These are phyloP conservation scores for Temnopleurus reevesii DNA, from an alignment of 53 echinoderm and acorn worm species.

Conservation along the genomic window DNA sequence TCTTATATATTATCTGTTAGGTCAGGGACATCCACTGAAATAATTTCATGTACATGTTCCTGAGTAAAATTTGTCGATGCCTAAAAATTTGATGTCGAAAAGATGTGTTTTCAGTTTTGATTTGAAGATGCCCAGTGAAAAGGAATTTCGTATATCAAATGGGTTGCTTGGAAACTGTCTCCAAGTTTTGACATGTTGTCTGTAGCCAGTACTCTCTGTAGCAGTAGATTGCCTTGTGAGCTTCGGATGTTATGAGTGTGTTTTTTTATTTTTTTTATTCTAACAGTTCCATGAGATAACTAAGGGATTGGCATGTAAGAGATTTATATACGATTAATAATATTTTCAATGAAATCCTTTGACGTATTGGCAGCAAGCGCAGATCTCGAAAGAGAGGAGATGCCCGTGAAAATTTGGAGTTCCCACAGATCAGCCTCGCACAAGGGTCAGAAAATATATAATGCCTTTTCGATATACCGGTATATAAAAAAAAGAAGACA, in stretches of 20 bases:
- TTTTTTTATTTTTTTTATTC: neutral
- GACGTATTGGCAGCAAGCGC: conserved; percentile 18
- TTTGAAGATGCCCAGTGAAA: too few relatives aligned
- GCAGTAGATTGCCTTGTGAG: too few relatives aligned
- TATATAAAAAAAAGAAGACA: too few relatives aligned
- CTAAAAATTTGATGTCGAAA: too few relatives aligned
- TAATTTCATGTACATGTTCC: too few relatives aligned
- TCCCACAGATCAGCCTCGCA: neutral
- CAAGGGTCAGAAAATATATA: too few relatives aligned
- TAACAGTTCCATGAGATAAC: neutral
- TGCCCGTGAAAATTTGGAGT: neutral
- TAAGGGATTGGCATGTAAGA: neutral
- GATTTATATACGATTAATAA: neutral
- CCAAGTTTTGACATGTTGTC: neutral
- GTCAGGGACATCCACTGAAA: too few relatives aligned
- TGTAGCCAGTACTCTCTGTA: neutral
- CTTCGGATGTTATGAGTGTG: neutral
- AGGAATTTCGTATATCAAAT: too few relatives aligned
- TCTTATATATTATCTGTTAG: too few relatives aligned
- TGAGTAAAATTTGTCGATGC: neutral
- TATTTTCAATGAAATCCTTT: neutral
- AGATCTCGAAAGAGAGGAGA: neutral
- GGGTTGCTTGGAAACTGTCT: too few relatives aligned
- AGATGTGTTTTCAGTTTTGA: too few relatives aligned
- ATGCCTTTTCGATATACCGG: too few relatives aligned